Evolutionary conservation across 2,113 vertebrate species (phyloP).

Genomic region (Malurus elegans): DNA sequence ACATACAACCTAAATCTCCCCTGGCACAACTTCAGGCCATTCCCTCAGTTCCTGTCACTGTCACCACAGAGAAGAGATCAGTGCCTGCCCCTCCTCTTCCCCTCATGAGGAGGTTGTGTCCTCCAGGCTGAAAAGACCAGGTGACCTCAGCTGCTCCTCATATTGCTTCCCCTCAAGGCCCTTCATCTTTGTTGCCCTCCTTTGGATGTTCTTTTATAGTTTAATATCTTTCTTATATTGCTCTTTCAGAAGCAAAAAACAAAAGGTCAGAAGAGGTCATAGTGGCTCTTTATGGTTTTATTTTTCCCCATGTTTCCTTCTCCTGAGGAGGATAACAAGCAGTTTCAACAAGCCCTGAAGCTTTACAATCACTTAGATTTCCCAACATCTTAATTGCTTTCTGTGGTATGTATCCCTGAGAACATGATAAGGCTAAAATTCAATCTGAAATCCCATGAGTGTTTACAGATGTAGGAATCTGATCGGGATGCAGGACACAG

Average conservation of each 20-base stretch:
- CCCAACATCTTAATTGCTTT: not conserved
- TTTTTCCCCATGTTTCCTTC: not conserved
- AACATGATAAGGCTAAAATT: not conserved
- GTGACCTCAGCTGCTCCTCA: not conserved
- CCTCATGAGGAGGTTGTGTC: accelerated
- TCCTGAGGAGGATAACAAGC: not conserved
- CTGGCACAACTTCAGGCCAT: not conserved
- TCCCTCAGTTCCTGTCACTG: accelerated
- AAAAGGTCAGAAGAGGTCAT: not conserved
- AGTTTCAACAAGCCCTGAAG: not conserved
- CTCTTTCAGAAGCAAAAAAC: not conserved
- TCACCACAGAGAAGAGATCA: too few relatives aligned
- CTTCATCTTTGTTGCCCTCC: not conserved
- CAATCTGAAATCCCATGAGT: not conserved
- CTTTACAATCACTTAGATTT: not conserved
- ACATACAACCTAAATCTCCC: not conserved
- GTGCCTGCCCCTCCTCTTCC: not conserved
- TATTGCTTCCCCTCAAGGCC: not conserved
- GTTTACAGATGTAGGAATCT: not conserved
- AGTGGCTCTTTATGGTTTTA: not conserved
- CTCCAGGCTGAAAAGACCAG: not conserved
- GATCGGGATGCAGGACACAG: accelerated
- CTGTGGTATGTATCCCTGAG: not conserved
- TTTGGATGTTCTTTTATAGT: not conserved
- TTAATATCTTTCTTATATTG: not conserved